Base-by-base conservation (phyloP, 2,797 vertebrate species). In the Uromys caudimaculatus region DNA sequence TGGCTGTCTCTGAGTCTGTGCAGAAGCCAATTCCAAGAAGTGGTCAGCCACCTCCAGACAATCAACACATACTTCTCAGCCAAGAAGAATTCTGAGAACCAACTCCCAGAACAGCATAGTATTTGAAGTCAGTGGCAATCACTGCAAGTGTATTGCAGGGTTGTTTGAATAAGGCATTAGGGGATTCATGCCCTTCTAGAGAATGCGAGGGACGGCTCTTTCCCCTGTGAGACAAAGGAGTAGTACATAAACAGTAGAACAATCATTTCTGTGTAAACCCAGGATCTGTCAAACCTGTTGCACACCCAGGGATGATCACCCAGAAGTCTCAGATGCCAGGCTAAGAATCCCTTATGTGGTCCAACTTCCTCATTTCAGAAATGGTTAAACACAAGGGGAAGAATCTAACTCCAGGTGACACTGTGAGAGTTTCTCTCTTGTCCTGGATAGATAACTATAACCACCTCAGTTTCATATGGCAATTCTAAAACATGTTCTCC, bases 181-280 rank as follows among this genome's bases (percentile, higher is more conserved):
- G n/a, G 21, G 10, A 19, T 23, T 78, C 6, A 64, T 76, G 52
- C 19, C 32, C 5, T 1, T 60, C n/a, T 41, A n/a, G 83, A 89
- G 79, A 56, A 35, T 0, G 0, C 1, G 0, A 85, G 2, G 0
- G n/a, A 93, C 27, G 47, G 12, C 35, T 1, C 5, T 56, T 47
- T 77, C 23, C 58, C 14, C 23, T 12, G 8, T 16, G 58, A 71
- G 35, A 91, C 21, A 54, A 52, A 75, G 9, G n/a, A 21, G 4
- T 0, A n/a, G 32, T 16, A 41, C 52, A 6, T 27, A 41, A 75
- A 27, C 16, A 67, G 58, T 78, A 14, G 44, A 6, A 32, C 52
- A 60, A 60, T 69, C 58, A 21, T 16, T 23, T 71, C 16, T 16
- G 41, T 10, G 4, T 24, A 35, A 32, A 23, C 44, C 50, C 38